Evolutionary conservation across 2,888 invertebrate species (phyloP).

Genomic region (Heliconius charithonia): DNA sequence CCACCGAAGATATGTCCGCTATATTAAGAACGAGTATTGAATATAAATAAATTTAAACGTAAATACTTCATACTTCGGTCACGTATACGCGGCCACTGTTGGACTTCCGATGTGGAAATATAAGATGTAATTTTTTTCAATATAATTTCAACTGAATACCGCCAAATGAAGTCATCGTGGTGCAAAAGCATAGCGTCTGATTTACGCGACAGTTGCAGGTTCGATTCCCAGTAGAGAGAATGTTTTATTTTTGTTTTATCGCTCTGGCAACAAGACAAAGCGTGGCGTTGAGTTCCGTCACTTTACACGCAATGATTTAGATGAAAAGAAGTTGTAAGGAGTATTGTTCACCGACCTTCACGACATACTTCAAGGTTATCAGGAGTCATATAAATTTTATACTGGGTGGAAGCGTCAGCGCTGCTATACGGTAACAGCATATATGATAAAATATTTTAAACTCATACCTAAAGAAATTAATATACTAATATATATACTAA

Average conservation of each 20-base stretch:
- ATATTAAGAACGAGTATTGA: slow-evolving; percentile 51
- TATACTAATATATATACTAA: too few relatives aligned
- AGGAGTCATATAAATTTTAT: too few relatives aligned
- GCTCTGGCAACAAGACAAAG: not conserved
- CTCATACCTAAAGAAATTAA: too few relatives aligned
- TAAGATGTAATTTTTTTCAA: slow-evolving; percentile 30
- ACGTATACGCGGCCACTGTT: slow-evolving; percentile 35
- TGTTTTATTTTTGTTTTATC: not conserved
- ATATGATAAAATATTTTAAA: too few relatives aligned
- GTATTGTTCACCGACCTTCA: too few relatives aligned
- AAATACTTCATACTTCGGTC: slow-evolving; percentile 27
- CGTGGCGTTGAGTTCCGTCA: not conserved
- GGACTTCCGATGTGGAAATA: slow-evolving; percentile 31
- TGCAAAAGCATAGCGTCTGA: not conserved
- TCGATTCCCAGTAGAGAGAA: not conserved
- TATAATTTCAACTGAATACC: slow-evolving; percentile 10
- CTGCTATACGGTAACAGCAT: too few relatives aligned
- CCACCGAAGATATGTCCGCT: slow-evolving; percentile 59
- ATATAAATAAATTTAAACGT: slow-evolving; percentile 46
- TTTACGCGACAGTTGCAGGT: not conserved
- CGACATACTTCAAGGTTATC: too few relatives aligned
- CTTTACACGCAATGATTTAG: not conserved
- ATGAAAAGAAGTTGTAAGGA: too few relatives aligned
- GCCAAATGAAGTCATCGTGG: not conserved
- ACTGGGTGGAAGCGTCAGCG: too few relatives aligned